Conservation (phyloP, 2,797 vertebrate genomes). For the Pempheris klunzingeri region DNA sequence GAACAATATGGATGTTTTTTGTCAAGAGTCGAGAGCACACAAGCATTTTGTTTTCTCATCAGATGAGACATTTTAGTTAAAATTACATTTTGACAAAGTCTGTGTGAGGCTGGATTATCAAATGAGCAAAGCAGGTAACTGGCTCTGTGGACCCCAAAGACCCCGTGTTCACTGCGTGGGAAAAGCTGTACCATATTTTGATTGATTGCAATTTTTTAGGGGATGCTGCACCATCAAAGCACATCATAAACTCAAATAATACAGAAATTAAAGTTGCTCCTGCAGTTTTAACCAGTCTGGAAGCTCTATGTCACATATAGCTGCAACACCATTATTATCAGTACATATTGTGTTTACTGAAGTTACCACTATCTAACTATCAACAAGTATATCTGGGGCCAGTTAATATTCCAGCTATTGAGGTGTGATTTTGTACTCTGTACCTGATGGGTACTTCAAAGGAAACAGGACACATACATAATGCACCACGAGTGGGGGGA, state of each 20-base stretch:
- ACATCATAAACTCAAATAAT: constrained; percentile 12
- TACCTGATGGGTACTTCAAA: background rate
- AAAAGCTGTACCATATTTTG: constrained; percentile 20
- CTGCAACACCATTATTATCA: background rate
- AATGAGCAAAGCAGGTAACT: constrained; percentile 8
- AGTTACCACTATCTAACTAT: background rate
- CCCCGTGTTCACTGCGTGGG: constrained; percentile 15
- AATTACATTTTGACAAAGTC: constrained; percentile 2
- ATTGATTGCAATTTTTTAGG: constrained; percentile 19
- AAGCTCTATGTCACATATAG: background rate
- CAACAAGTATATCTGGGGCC: background rate
- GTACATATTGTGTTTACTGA: constrained; percentile 5
- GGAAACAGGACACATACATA: constrained; percentile 3
- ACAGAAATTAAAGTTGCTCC: background rate
- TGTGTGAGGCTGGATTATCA: constrained; percentile 13
- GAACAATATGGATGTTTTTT: constrained; percentile 10
- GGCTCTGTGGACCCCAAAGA: constrained; percentile 5
- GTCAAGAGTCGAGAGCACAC: background rate
- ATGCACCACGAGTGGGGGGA: background rate
- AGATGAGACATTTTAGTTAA: constrained; percentile 9
- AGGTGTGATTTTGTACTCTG: constrained; percentile 3
- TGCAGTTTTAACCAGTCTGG: background rate
- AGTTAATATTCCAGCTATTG: background rate
- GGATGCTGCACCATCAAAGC: background rate
- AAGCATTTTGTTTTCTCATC: constrained; percentile 12